phyloP scores from a whole-genome alignment of 2,888 invertebrate species.

The Entomobrya proxima region DNA sequence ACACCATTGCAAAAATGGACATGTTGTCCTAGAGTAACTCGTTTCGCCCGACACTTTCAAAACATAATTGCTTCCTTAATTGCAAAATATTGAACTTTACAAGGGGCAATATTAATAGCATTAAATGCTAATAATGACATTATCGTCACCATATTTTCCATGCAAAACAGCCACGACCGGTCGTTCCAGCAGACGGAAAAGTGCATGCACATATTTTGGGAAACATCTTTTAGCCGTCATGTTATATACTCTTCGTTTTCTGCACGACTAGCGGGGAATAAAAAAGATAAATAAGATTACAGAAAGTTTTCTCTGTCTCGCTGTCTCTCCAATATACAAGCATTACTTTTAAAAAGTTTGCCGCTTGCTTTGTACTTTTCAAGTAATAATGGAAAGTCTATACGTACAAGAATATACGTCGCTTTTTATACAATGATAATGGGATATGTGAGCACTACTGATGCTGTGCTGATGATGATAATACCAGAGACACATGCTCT shows the following conservation, averaged over 20 bases:
- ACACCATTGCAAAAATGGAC: too few relatives aligned
- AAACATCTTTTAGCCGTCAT: neutral
- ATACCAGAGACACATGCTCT: too few relatives aligned
- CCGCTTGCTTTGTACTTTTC: too few relatives aligned
- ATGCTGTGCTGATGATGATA: too few relatives aligned
- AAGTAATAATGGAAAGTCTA: too few relatives aligned
- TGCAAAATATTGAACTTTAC: neutral
- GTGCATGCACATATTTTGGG: neutral
- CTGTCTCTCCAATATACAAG: neutral
- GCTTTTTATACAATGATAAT: too few relatives aligned
- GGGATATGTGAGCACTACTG: too few relatives aligned
- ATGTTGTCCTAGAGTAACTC: neutral
- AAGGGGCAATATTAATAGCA: neutral
- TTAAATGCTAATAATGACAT: neutral
- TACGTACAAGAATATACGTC: too few relatives aligned
- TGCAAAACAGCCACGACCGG: too few relatives aligned
- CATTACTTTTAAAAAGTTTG: too few relatives aligned
- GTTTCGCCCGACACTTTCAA: neutral
- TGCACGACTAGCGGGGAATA: neutral
- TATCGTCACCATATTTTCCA: neutral
- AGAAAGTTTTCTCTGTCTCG: neutral
- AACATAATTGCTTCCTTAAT: neutral
- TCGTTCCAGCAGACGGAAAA: too few relatives aligned
- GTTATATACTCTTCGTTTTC: neutral
- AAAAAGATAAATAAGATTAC: neutral